phyloP scores from a whole-genome alignment of 2,113 vertebrate genomes.

The Upupa epops region DNA sequence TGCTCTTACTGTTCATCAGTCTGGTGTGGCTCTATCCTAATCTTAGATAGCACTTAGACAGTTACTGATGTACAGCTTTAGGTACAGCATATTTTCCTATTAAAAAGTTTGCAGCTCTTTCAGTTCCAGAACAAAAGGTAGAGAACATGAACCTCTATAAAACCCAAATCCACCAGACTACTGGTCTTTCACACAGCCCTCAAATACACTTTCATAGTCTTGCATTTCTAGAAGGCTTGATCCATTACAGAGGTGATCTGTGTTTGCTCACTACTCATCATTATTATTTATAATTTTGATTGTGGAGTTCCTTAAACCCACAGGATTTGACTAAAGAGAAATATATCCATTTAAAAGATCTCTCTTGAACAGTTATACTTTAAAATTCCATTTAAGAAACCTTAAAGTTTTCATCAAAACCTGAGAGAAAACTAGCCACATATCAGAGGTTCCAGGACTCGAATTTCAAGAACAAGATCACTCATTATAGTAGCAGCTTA shows the following conservation, averaged over 20 bases:
- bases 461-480: neutral
- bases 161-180: neutral
- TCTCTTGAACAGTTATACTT: neutral
- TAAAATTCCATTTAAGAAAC: rapidly evolving
- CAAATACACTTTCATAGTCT: neutral
- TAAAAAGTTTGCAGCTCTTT: neutral
- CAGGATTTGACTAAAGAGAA: neutral
- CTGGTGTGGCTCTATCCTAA: neutral
- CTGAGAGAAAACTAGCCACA: neutral
- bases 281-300: neutral
- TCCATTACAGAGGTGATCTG: neutral
- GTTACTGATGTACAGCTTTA: neutral
- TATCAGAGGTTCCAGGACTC: neutral
- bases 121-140: neutral
- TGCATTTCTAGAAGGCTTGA: neutral
- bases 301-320: neutral
- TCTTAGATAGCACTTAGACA: neutral
- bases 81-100: neutral
- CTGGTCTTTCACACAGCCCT: neutral
- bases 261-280: neutral
- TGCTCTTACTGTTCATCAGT: neutral
- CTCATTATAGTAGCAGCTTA: neutral
- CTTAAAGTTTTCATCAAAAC: neutral
- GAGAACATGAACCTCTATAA: neutral
- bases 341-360: neutral